Conservation (phyloP, 1,140 invertebrate genomes). For the Ylistrum balloti region DNA sequence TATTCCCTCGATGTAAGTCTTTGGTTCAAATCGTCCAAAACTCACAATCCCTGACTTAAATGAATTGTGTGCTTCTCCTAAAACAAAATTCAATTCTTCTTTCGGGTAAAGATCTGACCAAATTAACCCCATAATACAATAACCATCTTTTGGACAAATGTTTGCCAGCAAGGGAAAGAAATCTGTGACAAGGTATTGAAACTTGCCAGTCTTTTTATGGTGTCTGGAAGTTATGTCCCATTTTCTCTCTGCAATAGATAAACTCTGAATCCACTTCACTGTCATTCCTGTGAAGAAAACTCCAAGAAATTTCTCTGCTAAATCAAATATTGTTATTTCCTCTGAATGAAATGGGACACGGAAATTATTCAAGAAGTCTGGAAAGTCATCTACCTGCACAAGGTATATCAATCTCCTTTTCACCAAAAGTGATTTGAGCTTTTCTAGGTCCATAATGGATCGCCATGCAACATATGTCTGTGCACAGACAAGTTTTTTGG, state of each 20-base stretch:
- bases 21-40: slow-evolving; percentile 76
- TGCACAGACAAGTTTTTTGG: slow-evolving; percentile 59
- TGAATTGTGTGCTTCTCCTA: slow-evolving; percentile 71
- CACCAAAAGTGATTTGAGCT: slow-evolving; percentile 61
- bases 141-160: slow-evolving; percentile 69
- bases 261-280: slow-evolving; percentile 59
- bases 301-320: slow-evolving; percentile 69
- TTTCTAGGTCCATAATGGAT: slow-evolving; percentile 62
- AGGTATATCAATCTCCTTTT: slow-evolving; percentile 72
- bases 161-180: slow-evolving; percentile 68
- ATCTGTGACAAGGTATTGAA: slow-evolving; percentile 71
- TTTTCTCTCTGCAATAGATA: slow-evolving; percentile 57
- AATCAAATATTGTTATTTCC: slow-evolving; percentile 63
- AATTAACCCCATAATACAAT: slow-evolving; percentile 72
- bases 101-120: slow-evolving; percentile 77
- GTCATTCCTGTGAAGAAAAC: slow-evolving; percentile 71
- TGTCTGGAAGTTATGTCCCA: slow-evolving; percentile 64
- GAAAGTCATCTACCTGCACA: slow-evolving; percentile 72
- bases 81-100: slow-evolving; percentile 76
- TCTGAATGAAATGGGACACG: slow-evolving; percentile 55
- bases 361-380: slow-evolving; percentile 71
- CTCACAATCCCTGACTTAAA: slow-evolving; percentile 70
- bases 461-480: slow-evolving; percentile 75
- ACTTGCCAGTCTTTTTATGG: slow-evolving; percentile 65
- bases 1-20: slow-evolving; percentile 57